Evolutionary conservation across 2,797 vertebrate genomes (phyloP).

Genomic region (Lacerta viridis): DNA sequence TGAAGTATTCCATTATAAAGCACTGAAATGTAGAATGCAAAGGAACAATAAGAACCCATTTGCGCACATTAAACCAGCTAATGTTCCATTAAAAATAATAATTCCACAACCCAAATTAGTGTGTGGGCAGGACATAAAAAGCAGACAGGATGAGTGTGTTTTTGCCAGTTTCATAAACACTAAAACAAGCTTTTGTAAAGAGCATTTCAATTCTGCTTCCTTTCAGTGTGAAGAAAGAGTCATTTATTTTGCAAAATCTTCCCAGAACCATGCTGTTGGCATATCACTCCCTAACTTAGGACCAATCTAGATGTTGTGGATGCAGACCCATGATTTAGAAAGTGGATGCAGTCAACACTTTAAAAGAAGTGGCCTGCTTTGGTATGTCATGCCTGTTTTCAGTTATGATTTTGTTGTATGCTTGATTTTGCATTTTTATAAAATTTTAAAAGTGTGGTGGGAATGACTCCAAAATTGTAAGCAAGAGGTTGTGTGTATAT

Average conservation of each 20-base stretch:
- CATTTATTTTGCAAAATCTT: not conserved
- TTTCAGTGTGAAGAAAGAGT: not conserved
- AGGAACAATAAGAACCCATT: not conserved
- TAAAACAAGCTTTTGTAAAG: not conserved
- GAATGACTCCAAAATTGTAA: not conserved
- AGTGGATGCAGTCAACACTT: not conserved
- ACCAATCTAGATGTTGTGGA: not conserved
- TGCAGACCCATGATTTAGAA: not conserved
- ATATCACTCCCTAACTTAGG: not conserved
- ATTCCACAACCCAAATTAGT: conserved; percentile 12
- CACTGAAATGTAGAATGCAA: not conserved
- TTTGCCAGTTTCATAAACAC: not conserved
- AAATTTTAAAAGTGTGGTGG: no score
- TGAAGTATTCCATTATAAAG: not conserved
- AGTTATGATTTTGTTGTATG: no score
- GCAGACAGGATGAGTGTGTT: not conserved
- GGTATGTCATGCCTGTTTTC: no score
- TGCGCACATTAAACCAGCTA: not conserved
- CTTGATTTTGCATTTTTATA: no score
- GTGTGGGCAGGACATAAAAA: not conserved
- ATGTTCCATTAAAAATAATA: conserved; percentile 15
- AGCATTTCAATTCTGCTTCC: not conserved
- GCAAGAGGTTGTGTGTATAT: not conserved
- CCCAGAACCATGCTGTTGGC: not conserved
- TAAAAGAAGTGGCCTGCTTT: not conserved